Percentiles rank a stretch among this genome's conserved stretches.
These are phyloP conservation scores for Megaustenia siamemsis DNA, from an alignment of 2,888 invertebrate genomes.

Conservation along the genomic window DNA sequence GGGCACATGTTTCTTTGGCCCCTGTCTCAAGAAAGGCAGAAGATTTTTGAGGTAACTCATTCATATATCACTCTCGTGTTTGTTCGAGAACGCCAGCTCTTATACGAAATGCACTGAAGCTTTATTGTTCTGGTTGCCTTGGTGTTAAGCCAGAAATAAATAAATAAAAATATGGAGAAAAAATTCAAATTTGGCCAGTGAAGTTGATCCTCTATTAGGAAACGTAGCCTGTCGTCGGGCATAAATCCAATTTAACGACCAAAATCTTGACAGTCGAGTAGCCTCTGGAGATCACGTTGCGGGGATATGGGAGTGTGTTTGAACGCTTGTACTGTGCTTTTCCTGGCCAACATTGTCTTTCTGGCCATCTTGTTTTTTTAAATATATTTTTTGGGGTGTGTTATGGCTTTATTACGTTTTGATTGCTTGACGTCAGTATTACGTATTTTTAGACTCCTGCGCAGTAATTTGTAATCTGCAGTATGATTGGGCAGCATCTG, in stretches of 20 bases:
- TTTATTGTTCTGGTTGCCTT: not conserved
- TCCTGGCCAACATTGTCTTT: not conserved
- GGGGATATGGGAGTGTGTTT: not conserved
- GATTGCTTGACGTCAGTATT: not conserved
- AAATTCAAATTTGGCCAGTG: not conserved
- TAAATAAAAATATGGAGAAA: not conserved
- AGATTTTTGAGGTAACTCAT: no score
- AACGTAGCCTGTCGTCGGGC: not conserved
- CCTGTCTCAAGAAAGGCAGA: no score
- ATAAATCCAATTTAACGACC: conserved; percentile 4
- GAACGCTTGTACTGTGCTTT: not conserved
- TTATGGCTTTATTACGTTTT: not conserved
- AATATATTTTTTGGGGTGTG: no score
- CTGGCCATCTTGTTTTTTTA: not conserved
- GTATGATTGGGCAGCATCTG: no score
- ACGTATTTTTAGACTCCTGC: not conserved
- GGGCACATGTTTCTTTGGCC: no score
- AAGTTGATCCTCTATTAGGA: not conserved
- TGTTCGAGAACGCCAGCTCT: no score
- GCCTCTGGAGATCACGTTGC: not conserved
- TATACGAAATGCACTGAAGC: no score
- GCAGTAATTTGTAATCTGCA: not conserved
- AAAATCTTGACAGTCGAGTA: conserved; percentile 7
- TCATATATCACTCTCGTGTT: no score
- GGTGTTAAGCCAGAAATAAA: not conserved